These are phyloP conservation scores for Epizoanthus stellaris DNA, from an alignment of 92 coral and sea anemone species.

Conservation along the genomic window DNA sequence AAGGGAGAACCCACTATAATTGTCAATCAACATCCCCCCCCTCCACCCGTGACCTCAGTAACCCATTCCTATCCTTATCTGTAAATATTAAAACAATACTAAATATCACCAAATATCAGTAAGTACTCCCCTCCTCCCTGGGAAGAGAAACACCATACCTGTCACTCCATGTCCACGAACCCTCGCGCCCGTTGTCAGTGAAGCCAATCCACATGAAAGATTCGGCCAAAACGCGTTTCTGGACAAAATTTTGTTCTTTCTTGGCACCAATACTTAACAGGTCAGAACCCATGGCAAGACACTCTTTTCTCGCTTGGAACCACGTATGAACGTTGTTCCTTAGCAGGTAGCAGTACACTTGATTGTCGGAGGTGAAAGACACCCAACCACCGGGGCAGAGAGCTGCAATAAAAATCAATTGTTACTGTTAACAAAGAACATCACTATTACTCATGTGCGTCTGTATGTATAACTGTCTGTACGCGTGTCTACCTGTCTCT, in stretches of 20 bases:
- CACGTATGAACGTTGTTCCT: constrained; percentile 69
- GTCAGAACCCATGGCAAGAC: constrained; percentile 71
- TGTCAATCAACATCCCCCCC: too few species aligned
- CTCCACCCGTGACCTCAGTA: too few species aligned
- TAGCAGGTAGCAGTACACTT: constrained; percentile 73
- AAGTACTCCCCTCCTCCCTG: background rate
- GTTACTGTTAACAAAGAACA: background rate
- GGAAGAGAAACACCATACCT: constrained; percentile 47
- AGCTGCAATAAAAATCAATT: constrained; percentile 43
- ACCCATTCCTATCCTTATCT: too few species aligned
- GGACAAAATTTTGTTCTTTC: constrained; percentile 84
- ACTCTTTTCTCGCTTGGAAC: constrained; percentile 73
- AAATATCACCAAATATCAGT: background rate
- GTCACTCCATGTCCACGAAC: constrained; percentile 90
- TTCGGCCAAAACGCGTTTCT: constrained; percentile 72
- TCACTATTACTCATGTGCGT: too few species aligned
- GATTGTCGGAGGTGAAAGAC: constrained; percentile 45
- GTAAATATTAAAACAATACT: background rate
- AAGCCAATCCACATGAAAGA: constrained; percentile 92
- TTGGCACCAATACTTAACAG: constrained; percentile 71
- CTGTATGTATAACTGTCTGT: too few species aligned
- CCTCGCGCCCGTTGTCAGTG: constrained; percentile 75
- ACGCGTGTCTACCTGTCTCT: too few species aligned
- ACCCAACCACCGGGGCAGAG: constrained; percentile 74
- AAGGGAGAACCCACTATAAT: too few species aligned